These are phyloP conservation scores for Ericerus pela DNA, from an alignment of 1,140 invertebrate species.

Conservation along the genomic window DNA sequence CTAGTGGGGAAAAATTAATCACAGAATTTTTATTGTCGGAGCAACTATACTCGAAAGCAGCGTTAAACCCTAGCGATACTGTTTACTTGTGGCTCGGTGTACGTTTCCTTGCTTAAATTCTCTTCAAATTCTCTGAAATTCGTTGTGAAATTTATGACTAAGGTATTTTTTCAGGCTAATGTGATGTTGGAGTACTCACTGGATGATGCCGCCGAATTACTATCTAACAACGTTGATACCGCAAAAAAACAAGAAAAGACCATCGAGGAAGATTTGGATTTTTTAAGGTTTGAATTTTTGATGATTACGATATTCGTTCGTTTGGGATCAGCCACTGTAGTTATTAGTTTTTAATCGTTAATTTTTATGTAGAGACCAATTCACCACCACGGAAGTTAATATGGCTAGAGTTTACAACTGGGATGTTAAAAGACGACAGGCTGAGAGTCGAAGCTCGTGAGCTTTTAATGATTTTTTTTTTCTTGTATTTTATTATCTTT, in stretches of 20 bases:
- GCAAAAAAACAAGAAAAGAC: conserved; percentile 70
- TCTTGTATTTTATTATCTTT: no score
- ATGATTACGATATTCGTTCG: background rate
- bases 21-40: conserved; percentile 89
- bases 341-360: conserved; percentile 16
- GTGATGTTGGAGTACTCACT: conserved; percentile 96
- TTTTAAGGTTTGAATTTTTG: conserved; percentile 42
- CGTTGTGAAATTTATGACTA: conserved; percentile 2
- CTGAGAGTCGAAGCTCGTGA: background rate
- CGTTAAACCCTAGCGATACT: conserved; percentile 75
- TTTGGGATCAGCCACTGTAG: background rate
- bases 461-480: no score
- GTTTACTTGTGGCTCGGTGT: conserved; percentile 93
- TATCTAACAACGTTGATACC: conserved; percentile 74
- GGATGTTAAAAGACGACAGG: conserved; percentile 2
- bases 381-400: conserved; percentile 96
- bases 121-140: background rate
- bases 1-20: conserved; percentile 43
- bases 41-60: conserved; percentile 82
- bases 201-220: conserved; percentile 74
- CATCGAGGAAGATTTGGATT: conserved; percentile 84
- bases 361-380: conserved; percentile 65
- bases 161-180: conserved; percentile 50
- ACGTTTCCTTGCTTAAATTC: conserved; percentile 27
- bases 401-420: conserved; percentile 53